Conservation (phyloP, 2,113 vertebrate genomes). For the Oreochromis aureus region DNA sequence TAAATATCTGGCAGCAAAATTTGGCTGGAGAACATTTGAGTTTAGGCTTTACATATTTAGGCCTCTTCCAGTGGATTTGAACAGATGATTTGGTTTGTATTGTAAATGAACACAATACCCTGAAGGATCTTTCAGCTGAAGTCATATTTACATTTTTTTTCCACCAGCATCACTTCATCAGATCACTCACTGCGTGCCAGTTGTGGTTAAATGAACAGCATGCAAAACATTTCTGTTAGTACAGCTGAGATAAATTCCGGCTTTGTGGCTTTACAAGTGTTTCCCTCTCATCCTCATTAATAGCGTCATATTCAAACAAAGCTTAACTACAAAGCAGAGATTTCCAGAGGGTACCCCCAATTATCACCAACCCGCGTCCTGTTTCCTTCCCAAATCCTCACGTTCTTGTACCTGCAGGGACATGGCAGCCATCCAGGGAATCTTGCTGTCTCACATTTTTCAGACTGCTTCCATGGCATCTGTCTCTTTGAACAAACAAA, state of each 20-base stretch:
- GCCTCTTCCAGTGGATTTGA: neutral
- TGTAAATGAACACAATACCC: slow-evolving; percentile 7
- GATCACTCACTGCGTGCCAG: neutral
- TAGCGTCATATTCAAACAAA: slow-evolving; percentile 22
- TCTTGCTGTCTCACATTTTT: slow-evolving; percentile 27
- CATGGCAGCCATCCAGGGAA: slow-evolving; percentile 17
- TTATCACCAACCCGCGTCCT: slow-evolving; percentile 1
- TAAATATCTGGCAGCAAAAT: slow-evolving; percentile 30
- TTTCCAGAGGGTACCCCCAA: slow-evolving; percentile 3
- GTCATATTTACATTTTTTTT: neutral
- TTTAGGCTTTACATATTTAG: slow-evolving; percentile 24
- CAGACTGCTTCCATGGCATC: slow-evolving; percentile 1
- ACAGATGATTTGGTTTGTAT: slow-evolving; percentile 6
- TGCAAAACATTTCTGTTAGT: neutral
- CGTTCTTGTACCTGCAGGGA: slow-evolving; percentile 11
- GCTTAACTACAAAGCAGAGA: slow-evolving; percentile 17
- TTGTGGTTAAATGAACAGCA: neutral
- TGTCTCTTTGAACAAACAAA: neutral
- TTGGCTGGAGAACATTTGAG: neutral
- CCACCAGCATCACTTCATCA: neutral
- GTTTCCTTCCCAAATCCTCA: neutral
- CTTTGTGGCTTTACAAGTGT: slow-evolving; percentile 1
- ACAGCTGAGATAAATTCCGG: neutral
- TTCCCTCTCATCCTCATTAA: slow-evolving; percentile 18
- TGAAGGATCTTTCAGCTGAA: neutral